Evolutionary conservation across 2,888 invertebrate species (phyloP), one percentile per base, ranked within the genome.

Genomic region (Marasmarcha lunaedactyla): DNA sequence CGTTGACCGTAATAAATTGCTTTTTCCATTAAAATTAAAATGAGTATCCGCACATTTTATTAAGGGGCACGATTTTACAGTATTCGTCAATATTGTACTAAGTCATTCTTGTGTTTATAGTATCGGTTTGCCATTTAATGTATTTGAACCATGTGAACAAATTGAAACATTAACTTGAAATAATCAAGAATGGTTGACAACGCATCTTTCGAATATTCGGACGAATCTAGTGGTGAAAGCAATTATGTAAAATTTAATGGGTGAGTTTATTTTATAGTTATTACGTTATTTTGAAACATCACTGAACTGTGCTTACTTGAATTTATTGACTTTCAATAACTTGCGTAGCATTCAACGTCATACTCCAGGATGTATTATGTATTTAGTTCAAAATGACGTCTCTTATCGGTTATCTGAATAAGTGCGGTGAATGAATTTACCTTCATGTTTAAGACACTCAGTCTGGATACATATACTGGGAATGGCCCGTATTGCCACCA

Each of bases 181-280:
- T 25, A 6, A 37, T 46, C 40, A 47, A 71, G 47, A 55, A 79
- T 81, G 78, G 76, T 78, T 51, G 79, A 81, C 55, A 83, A 81
- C 59, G 78, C 66, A 1, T 77, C 76, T 3, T 79, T 74, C 42
- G 78, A 83, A 47, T 71, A 67, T 47, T 79, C 78, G 2, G 81
- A 79, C 40, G 79, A 73, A 45, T 83, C 81, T 11, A 77, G 77
- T 38, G 62, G 59, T 3, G 74, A 72, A 37, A 68, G 64, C 42
- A 52, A 51, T 30, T 39, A 40, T 13, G n/a, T n/a, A n/a, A 48
- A 44, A n/a, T 52, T 54, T 47, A 51, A 58, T 42, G 59, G 72
- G 77, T 78, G 60, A 73, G 76, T n/a, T 9, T 6, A 6, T 25
- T 25, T 25, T 6, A 5, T 25, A 6, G 25, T 25, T 5, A 6